Percentiles rank a stretch among this genome's conserved stretches.
phyloP scores from a whole-genome alignment of 2,888 invertebrate genomes.

The Drosophila testacea region DNA sequence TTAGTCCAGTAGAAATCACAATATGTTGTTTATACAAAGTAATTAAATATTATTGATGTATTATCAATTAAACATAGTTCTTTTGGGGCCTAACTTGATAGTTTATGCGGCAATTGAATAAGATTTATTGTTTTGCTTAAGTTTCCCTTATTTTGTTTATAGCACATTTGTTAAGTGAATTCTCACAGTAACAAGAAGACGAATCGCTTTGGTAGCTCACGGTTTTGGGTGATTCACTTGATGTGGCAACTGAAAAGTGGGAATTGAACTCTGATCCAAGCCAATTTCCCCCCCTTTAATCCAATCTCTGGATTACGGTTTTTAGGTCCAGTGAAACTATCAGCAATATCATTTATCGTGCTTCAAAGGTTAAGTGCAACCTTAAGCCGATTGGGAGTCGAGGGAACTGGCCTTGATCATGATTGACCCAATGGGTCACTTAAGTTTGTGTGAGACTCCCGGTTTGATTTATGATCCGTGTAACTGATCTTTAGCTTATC shows the following conservation, averaged over 20 bases:
- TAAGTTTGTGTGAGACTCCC: neutral
- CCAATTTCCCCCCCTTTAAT: slow-evolving; percentile 9
- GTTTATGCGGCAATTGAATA: no score
- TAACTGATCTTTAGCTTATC: neutral
- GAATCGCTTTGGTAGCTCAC: slow-evolving; percentile 5
- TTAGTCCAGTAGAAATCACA: no score
- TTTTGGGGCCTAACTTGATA: no score
- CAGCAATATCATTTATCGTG: slow-evolving; percentile 45
- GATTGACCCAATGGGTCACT: neutral
- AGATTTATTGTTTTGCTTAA: neutral
- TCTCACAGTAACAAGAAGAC: neutral
- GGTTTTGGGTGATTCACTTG: slow-evolving; percentile 1
- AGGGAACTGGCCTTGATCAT: neutral
- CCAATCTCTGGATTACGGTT: neutral
- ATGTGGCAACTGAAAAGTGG: neutral
- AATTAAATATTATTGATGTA: no score
- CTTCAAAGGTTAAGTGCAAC: slow-evolving; percentile 44
- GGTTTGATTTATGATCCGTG: neutral
- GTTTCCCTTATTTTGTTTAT: neutral
- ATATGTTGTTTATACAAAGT: no score
- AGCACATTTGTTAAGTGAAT: neutral
- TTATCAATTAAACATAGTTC: no score
- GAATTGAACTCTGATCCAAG: slow-evolving; percentile 18
- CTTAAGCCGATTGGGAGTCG: neutral
- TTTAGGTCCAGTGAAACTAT: slow-evolving; percentile 31